Evolutionary conservation across 64 coral and sea anemone genomes (phyloP).

Genomic region (Pocillopora verrucosa): DNA sequence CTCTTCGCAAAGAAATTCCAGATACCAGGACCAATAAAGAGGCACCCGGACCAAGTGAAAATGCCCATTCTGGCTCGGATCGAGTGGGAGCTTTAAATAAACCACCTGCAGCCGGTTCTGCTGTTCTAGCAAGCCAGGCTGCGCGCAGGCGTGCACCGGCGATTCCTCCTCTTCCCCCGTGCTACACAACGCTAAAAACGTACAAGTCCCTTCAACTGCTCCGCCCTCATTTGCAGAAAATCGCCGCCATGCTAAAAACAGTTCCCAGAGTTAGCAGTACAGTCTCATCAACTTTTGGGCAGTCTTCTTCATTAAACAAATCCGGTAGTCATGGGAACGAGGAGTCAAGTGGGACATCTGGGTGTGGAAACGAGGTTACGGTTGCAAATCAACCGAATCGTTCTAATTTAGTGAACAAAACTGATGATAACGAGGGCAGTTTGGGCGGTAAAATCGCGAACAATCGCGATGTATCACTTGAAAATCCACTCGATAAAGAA

Average conservation of each 20-base stretch:
- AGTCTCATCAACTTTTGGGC: not conserved
- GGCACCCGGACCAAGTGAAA: not conserved
- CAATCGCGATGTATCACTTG: not conserved
- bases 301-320: not conserved
- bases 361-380: not conserved
- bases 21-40: not conserved
- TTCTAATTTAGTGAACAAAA: not conserved
- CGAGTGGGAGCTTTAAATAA: conserved; percentile 1
- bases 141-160: conserved; percentile 21
- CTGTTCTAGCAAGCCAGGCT: not conserved
- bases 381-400: not conserved
- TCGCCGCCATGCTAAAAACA: conserved; percentile 23
- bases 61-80: not conserved
- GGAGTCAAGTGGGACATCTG: not conserved
- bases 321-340: conserved; percentile 9
- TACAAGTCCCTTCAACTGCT: conserved; percentile 54
- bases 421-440: not conserved
- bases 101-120: not conserved
- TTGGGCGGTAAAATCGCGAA: not conserved
- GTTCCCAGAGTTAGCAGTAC: not conserved
- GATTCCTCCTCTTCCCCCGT: conserved; percentile 84
- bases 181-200: conserved; percentile 62
- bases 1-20: not conserved
- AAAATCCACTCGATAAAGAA: not conserved
- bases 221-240: conserved; percentile 47